phyloP scores from a whole-genome alignment of 2,888 invertebrate species.

The Dryocosmus kuriphilus region DNA sequence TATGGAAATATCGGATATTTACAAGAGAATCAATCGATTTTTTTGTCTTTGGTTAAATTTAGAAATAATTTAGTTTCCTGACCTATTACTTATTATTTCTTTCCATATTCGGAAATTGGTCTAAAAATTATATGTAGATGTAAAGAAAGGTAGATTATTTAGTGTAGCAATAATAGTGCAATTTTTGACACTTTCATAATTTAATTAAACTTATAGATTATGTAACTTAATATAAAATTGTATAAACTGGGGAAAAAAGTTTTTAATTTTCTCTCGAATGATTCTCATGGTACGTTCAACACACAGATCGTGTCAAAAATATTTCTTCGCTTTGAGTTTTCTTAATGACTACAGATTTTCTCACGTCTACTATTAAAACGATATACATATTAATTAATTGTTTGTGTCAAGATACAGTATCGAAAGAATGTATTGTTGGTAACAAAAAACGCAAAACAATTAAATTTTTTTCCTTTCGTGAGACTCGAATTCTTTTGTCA shows the following conservation, averaged over 20 bases:
- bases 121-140: not conserved
- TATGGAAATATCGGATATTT: slow-evolving; percentile 9
- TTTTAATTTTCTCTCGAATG: not conserved
- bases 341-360: slow-evolving; percentile 3
- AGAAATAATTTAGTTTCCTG: not conserved
- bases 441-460: slow-evolving; percentile 16
- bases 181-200: not conserved
- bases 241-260: too few species aligned
- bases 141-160: not conserved
- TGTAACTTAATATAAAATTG: too few species aligned
- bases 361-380: slow-evolving; percentile 3
- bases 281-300: slow-evolving; percentile 20
- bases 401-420: not conserved
- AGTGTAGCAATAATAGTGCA: not conserved
- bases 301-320: slow-evolving; percentile 64
- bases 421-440: slow-evolving; percentile 6
- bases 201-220: too few species aligned
- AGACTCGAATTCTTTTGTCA: not conserved
- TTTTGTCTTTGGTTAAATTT: not conserved
- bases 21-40: slow-evolving; percentile 27
- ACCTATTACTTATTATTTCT: not conserved
- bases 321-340: slow-evolving; percentile 51
- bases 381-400: not conserved
- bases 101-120: not conserved
- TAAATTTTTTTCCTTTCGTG: slow-evolving; percentile 5